Evolutionary conservation across 2,888 invertebrate genomes (phyloP).

Genomic region (Macaria liturata): DNA sequence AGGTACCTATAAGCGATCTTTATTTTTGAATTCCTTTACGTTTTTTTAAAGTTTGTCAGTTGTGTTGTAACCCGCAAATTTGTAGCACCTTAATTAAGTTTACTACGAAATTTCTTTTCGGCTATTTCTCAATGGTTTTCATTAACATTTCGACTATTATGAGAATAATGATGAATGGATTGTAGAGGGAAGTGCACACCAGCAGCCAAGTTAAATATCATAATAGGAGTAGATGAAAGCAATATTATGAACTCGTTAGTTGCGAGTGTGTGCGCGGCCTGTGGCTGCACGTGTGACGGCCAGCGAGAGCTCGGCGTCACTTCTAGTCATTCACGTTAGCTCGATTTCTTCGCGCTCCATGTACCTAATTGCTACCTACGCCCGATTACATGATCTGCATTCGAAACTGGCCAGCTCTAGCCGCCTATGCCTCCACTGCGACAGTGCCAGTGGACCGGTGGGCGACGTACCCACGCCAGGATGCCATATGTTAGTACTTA

Average conservation of each 20-base stretch:
- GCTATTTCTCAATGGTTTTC: too few species aligned
- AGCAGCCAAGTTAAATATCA: conserved; percentile 10
- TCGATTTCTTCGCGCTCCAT: conserved; percentile 57
- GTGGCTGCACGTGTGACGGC: conserved; percentile 61
- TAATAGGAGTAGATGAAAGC: conserved; percentile 47
- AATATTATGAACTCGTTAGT: conserved; percentile 58
- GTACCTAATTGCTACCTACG: conserved; percentile 57
- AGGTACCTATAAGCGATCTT: conserved; percentile 40
- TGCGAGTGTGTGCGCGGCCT: conserved; percentile 48
- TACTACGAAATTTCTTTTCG: too few species aligned
- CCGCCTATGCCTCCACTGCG: conserved; percentile 37
- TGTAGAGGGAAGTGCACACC: conserved; percentile 10
- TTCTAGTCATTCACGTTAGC: conserved; percentile 68
- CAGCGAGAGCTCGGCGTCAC: conserved; percentile 62
- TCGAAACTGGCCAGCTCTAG: conserved; percentile 48
- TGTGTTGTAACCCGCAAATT: too few species aligned
- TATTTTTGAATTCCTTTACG: conserved; percentile 22
- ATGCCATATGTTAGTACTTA: conserved; percentile 69
- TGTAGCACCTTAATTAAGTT: too few species aligned
- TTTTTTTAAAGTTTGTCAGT: background rate
- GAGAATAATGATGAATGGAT: conserved; percentile 8
- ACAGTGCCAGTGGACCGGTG: conserved; percentile 44
- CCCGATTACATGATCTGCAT: conserved; percentile 47
- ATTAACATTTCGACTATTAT: too few species aligned
- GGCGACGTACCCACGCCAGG: conserved; percentile 54